phyloP scores from a whole-genome alignment of 2,888 invertebrate genomes.

The Andrena dorsata region DNA sequence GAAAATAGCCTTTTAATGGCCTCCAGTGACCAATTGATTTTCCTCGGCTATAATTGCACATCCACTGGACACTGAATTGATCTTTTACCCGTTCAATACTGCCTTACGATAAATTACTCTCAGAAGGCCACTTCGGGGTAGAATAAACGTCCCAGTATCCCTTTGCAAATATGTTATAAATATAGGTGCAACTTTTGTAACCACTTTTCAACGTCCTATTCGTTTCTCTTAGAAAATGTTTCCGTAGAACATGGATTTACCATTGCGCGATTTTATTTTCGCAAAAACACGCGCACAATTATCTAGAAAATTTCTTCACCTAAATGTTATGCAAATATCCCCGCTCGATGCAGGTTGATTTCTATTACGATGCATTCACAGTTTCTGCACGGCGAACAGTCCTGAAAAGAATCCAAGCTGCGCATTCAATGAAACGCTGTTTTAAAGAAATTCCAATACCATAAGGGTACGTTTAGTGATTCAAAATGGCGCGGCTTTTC shows the following conservation, averaged over 20 bases:
- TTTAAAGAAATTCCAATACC: constrained; percentile 54
- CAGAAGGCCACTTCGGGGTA: no score
- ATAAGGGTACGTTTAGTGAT: constrained; percentile 48
- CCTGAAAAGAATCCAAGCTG: constrained; percentile 40
- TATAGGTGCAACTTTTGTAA: background rate
- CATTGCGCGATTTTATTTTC: background rate
- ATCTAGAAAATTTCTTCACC: constrained; percentile 7
- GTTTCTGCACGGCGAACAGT: constrained; percentile 21
- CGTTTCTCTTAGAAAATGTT: background rate
- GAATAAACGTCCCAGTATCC: no score
- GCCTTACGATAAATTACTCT: no score
- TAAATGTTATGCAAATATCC: constrained; percentile 10
- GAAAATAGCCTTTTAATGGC: no score
- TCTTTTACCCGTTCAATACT: no score
- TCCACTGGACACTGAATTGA: no score
- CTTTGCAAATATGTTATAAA: no score
- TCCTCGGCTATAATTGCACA: no score
- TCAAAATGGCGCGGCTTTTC: constrained; percentile 40
- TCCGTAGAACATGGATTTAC: background rate
- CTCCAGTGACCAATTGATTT: background rate
- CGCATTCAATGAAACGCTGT: constrained; percentile 45
- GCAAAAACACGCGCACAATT: background rate
- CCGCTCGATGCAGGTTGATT: constrained; percentile 13
- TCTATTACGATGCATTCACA: constrained; percentile 24
- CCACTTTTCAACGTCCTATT: constrained; percentile 5